A percentile compares a stretch with the other conserved stretches of the same genome.
These are phyloP conservation scores for Gymnoscelis rufifasciata DNA, from an alignment of 2,888 invertebrate species.

Conservation along the genomic window DNA sequence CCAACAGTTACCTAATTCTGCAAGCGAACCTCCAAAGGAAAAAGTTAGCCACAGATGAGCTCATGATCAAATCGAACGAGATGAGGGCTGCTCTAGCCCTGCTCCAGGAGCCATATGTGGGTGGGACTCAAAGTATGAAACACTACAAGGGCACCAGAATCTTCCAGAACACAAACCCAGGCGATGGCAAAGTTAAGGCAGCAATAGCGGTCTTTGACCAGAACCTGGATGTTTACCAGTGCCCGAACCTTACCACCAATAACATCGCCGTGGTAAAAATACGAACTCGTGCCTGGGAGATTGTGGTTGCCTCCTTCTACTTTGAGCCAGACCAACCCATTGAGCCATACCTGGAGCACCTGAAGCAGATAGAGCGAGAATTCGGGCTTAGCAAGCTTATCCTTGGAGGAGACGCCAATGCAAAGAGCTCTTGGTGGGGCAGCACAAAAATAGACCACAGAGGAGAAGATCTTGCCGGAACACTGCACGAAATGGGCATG, in stretches of 20 bases:
- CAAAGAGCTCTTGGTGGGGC: neutral
- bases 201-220: constrained; percentile 9
- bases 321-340: constrained; percentile 2
- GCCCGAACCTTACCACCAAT: neutral
- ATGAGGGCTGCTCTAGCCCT: neutral
- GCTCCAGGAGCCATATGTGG: neutral
- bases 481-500: neutral
- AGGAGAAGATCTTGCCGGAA: neutral
- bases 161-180: constrained; percentile 3
- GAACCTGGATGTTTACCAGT: neutral
- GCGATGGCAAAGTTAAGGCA: constrained; percentile 1
- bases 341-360: constrained; percentile 5
- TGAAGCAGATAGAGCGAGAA: neutral
- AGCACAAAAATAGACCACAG: neutral
- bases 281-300: neutral
- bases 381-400: neutral
- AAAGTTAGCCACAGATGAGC: neutral
- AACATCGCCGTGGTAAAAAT: neutral
- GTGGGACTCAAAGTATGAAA: neutral
- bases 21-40: neutral
- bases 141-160: constrained; percentile 6
- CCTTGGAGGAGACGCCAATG: neutral
- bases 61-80: neutral
- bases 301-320: constrained; percentile 2
- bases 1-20: neutral